These are phyloP conservation scores for Meloe dianella DNA, from an alignment of 2,888 invertebrate genomes.

Conservation along the genomic window DNA sequence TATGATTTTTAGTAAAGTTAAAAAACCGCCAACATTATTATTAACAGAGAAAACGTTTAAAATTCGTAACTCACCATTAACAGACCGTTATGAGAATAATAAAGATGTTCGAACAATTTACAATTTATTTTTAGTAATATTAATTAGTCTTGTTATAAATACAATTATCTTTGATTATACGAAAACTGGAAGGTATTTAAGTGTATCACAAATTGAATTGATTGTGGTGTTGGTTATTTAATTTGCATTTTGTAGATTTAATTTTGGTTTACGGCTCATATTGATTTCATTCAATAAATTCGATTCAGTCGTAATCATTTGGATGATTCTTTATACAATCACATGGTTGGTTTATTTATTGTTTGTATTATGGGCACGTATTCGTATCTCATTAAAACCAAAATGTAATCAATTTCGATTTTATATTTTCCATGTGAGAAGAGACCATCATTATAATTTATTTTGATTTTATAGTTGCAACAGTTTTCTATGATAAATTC, in stretches of 20 bases:
- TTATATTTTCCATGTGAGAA: too few species aligned
- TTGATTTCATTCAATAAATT: slow-evolving; percentile 66
- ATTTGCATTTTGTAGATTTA: slow-evolving; percentile 56
- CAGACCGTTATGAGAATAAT: slow-evolving; percentile 31
- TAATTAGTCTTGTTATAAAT: slow-evolving; percentile 29
- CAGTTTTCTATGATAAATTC: slow-evolving; percentile 55
- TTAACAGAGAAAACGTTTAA: slow-evolving; percentile 27
- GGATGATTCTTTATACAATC: slow-evolving; percentile 61
- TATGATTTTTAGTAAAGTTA: neutral
- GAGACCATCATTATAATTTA: too few species aligned
- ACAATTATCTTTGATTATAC: slow-evolving; percentile 71
- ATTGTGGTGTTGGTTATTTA: too few species aligned
- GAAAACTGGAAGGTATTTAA: slow-evolving; percentile 72
- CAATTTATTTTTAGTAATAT: slow-evolving; percentile 29
- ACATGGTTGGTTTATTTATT: slow-evolving; percentile 58
- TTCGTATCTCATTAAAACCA: slow-evolving; percentile 46
- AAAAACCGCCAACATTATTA: neutral
- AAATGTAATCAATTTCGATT: slow-evolving; percentile 48
- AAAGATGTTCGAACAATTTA: slow-evolving; percentile 36
- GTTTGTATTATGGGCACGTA: slow-evolving; percentile 61
- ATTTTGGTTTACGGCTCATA: slow-evolving; percentile 66
- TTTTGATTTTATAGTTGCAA: slow-evolving; percentile 49
- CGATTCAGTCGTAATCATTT: slow-evolving; percentile 63
- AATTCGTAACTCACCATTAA: slow-evolving; percentile 32
- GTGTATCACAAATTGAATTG: too few species aligned